Conservation (phyloP, 1,140 invertebrate species). For the Formica selysi region DNA sequence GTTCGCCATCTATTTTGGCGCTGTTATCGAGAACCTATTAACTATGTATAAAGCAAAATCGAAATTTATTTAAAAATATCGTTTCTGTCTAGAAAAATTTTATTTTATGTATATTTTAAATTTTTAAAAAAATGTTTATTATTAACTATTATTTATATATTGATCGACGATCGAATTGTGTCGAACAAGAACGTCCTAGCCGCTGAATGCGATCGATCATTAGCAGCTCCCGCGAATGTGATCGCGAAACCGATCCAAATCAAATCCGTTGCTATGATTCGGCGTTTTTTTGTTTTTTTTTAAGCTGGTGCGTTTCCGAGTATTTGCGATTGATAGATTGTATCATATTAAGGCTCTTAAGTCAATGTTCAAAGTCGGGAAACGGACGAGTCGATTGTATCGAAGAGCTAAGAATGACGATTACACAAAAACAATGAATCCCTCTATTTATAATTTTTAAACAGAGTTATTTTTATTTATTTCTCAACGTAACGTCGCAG, state of each 20-base stretch:
- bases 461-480: neutral
- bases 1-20: neutral
- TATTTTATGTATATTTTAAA: neutral
- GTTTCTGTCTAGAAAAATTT: neutral
- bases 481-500: neutral
- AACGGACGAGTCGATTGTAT: constrained; percentile 11
- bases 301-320: constrained; percentile 5
- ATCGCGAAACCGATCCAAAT: constrained; percentile 30
- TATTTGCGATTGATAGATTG: neutral
- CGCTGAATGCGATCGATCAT: constrained; percentile 58
- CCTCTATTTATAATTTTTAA: neutral
- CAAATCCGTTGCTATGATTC: neutral
- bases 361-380: constrained; percentile 28
- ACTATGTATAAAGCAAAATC: neutral
- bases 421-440: neutral
- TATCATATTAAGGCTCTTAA: neutral
- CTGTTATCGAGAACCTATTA: neutral
- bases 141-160: too few species aligned
- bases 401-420: neutral
- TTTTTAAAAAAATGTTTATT: neutral
- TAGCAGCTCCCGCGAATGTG: neutral
- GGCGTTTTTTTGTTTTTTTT: neutral
- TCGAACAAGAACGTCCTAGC: constrained; percentile 31
- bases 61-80: neutral
- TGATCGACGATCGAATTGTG: neutral